Conservation (phyloP, 1,140 invertebrate genomes). For the Papilio glaucus region DNA sequence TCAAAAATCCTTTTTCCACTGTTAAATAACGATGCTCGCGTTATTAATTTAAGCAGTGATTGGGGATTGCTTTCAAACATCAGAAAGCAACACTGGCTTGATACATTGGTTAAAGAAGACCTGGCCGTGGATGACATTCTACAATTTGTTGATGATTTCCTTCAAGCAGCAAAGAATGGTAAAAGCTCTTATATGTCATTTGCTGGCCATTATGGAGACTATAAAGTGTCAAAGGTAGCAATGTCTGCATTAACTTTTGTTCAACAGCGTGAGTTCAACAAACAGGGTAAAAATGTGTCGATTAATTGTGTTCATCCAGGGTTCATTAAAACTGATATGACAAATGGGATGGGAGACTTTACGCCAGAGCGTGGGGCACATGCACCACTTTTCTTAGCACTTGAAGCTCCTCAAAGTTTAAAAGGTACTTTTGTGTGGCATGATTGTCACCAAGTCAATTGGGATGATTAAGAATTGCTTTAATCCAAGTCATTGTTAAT, state of each 20-base stretch:
- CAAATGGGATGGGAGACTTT: conserved; percentile 87
- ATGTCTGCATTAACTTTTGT: conserved; percentile 87
- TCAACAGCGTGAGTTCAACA: conserved; percentile 86
- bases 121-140: conserved; percentile 84
- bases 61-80: conserved; percentile 85
- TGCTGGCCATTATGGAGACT: conserved; percentile 84
- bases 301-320: conserved; percentile 88
- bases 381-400: conserved; percentile 77
- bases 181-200: conserved; percentile 84
- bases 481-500: conserved; percentile 61
- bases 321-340: conserved; percentile 91
- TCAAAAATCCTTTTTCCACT: conserved; percentile 89
- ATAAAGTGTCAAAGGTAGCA: conserved; percentile 90
- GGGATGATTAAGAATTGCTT: conserved; percentile 76
- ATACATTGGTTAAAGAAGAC: conserved; percentile 81
- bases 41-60: conserved; percentile 90
- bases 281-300: conserved; percentile 85
- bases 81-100: conserved; percentile 82
- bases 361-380: conserved; percentile 87
- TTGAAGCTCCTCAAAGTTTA: conserved; percentile 74
- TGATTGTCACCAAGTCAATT: conserved; percentile 80
- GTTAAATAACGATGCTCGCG: conserved; percentile 86
- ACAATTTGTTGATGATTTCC: conserved; percentile 86
- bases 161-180: conserved; percentile 79
- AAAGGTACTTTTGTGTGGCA: conserved; percentile 83